Conservation (phyloP, 2,888 invertebrate species). For the Epinotia nisella region DNA sequence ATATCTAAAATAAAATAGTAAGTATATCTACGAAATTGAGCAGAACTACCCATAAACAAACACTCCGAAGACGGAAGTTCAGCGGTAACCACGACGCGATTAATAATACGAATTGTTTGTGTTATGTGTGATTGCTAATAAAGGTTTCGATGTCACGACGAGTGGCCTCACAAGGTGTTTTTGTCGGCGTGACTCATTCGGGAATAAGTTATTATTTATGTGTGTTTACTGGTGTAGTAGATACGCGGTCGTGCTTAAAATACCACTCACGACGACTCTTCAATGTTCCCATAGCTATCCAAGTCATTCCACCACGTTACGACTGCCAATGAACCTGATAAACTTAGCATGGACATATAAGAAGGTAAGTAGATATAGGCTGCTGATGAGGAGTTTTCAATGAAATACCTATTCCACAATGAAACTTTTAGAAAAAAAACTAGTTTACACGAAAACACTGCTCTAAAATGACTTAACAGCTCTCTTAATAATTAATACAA, state of each 20-base stretch:
- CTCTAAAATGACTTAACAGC: no score
- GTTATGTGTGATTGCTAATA: constrained; percentile 48
- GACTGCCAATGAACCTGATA: constrained; percentile 28
- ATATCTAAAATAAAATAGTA: background rate
- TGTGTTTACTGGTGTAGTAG: background rate
- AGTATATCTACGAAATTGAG: background rate
- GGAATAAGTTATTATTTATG: constrained; percentile 33
- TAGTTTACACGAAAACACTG: background rate
- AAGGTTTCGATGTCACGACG: constrained; percentile 52
- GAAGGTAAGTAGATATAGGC: background rate
- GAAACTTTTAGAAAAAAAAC: background rate
- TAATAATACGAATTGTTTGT: constrained; percentile 46
- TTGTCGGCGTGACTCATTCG: constrained; percentile 46
- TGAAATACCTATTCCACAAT: background rate
- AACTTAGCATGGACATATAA: background rate
- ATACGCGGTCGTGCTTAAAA: constrained; percentile 27
- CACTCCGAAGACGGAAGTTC: constrained; percentile 13
- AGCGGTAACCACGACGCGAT: background rate
- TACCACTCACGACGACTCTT: constrained; percentile 3
- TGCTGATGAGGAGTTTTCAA: background rate
- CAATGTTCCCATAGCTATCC: constrained; percentile 24
- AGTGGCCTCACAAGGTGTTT: constrained; percentile 47
- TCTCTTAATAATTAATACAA: no score
- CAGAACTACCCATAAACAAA: constrained; percentile 9
- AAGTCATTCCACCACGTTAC: constrained; percentile 19